Evolutionary conservation across 2,888 invertebrate genomes (phyloP).

Genomic region (Melangyna quadrimaculata): DNA sequence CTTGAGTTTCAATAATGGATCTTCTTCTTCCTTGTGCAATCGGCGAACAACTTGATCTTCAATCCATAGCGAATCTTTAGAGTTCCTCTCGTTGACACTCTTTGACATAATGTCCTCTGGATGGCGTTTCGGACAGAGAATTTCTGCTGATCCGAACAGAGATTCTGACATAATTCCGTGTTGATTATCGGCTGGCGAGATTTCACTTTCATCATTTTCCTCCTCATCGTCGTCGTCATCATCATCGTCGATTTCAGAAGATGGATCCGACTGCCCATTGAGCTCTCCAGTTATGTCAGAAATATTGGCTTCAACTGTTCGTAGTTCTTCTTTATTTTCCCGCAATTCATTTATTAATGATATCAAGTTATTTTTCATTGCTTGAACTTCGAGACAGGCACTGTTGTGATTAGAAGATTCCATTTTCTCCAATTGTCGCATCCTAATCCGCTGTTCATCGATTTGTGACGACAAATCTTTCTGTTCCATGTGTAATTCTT

Average conservation of each 20-base stretch:
- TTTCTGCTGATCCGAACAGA: slow-evolving; percentile 79
- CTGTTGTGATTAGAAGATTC: no score
- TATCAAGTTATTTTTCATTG: slow-evolving; percentile 85
- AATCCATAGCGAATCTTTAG: slow-evolving; percentile 40
- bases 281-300: slow-evolving; percentile 75
- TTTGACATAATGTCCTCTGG: no score
- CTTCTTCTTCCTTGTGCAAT: slow-evolving; percentile 59
- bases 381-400: slow-evolving; percentile 86
- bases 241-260: slow-evolving; percentile 76
- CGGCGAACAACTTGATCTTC: slow-evolving; percentile 56
- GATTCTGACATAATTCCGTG: slow-evolving; percentile 80
- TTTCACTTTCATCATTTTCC: slow-evolving; percentile 69
- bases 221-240: slow-evolving; percentile 70
- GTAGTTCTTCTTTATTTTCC: slow-evolving; percentile 86
- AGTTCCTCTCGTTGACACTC: slow-evolving; percentile 78
- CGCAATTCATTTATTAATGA: slow-evolving; percentile 85
- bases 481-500: slow-evolving; percentile 90
- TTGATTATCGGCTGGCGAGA: slow-evolving; percentile 62
- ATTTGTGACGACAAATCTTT: slow-evolving; percentile 85
- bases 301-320: slow-evolving; percentile 84
- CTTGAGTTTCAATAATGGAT: slow-evolving; percentile 74
- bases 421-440: no score
- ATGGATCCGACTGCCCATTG: slow-evolving; percentile 78
- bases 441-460: slow-evolving; percentile 84
- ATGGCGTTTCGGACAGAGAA: slow-evolving; percentile 77